phyloP scores from a whole-genome alignment of 1,140 invertebrate species.

The Drosophila lacteicornis region DNA sequence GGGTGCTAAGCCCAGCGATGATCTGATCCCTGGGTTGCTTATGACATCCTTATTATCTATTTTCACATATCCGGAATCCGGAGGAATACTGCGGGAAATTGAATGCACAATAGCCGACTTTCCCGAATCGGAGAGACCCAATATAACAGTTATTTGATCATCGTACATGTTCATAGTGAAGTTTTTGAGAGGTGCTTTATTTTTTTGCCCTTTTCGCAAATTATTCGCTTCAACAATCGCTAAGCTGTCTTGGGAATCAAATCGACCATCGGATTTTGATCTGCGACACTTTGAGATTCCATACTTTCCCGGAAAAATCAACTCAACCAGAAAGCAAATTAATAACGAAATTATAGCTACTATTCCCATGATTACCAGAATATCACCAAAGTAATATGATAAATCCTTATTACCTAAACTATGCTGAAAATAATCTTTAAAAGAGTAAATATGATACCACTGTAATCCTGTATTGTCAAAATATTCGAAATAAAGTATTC shows the following conservation, averaged over 20 bases:
- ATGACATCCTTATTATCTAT: slow-evolving; percentile 10
- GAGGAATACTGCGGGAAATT: slow-evolving; percentile 17
- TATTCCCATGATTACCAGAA: slow-evolving; percentile 5
- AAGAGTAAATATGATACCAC: not conserved
- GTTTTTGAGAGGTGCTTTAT: slow-evolving; percentile 6
- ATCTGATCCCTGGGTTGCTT: not conserved
- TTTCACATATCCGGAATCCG: slow-evolving; percentile 8
- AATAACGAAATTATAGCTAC: not conserved
- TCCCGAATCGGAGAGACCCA: slow-evolving; percentile 22
- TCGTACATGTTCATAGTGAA: slow-evolving; percentile 37
- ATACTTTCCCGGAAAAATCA: slow-evolving; percentile 21
- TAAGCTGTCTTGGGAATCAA: not conserved
- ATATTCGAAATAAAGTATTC: slow-evolving; percentile 2
- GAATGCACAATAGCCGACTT: slow-evolving; percentile 11
- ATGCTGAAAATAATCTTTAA: too few species aligned
- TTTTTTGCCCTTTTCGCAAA: not conserved
- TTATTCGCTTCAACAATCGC: slow-evolving; percentile 7
- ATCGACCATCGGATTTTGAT: too few species aligned
- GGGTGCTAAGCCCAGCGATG: slow-evolving; percentile 1
- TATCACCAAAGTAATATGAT: not conserved
- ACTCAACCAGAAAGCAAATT: not conserved
- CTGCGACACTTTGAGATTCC: not conserved
- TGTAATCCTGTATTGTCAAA: slow-evolving; percentile 5
- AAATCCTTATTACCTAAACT: not conserved
- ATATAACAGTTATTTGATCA: slow-evolving; percentile 23